Evolutionary conservation across 2,113 vertebrate genomes (phyloP), one percentile per base, ranked within the genome.

Genomic region (Thalassarche chlororhynchos): DNA sequence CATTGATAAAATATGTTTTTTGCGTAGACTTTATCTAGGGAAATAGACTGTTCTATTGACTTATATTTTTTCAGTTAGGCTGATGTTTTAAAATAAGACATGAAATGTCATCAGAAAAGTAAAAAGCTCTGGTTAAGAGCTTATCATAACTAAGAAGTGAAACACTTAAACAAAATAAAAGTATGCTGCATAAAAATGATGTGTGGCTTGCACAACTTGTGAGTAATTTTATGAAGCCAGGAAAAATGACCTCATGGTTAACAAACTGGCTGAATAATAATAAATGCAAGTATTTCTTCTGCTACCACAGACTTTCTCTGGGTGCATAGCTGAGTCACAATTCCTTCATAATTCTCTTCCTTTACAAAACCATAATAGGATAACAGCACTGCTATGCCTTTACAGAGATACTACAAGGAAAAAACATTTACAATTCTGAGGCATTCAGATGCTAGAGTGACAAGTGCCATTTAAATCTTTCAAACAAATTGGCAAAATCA

Each of bases 241-340:
- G 81, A 93, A 93, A 97, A 94, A 83, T 87, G 46, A 91, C 49
- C 49, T 93, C 76, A 91, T 74, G 58, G 66, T 93, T 96, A 95
- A 91, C 76, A 91, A 76, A 72, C 20, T 38, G 58, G 13, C 69
- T 89, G 77, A 95, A 87, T 90, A 91, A 94, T 84, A 96, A 84
- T 38, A 96, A 96, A 93, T 64, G 47, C 8, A 81, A 79, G 31
- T 32, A 87, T 57, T 91, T 87, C 74, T 52, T 85, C 49, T 89
- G 17, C 81, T 91, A 40, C 34, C 57, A 85, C 17, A 61, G 74
- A 69, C 36, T 84, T 95, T 60, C 32, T 96, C 7, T 6, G 12
- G 92, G 77, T 80, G 28, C 70, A 89, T 1, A 74, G 54, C 26
- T 64, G 58, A 89, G 34, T 94, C 80, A 95, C 52, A 87, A 42